Conservation (phyloP, 2,113 vertebrate species). For the Pelvicachromis taeniatus region DNA sequence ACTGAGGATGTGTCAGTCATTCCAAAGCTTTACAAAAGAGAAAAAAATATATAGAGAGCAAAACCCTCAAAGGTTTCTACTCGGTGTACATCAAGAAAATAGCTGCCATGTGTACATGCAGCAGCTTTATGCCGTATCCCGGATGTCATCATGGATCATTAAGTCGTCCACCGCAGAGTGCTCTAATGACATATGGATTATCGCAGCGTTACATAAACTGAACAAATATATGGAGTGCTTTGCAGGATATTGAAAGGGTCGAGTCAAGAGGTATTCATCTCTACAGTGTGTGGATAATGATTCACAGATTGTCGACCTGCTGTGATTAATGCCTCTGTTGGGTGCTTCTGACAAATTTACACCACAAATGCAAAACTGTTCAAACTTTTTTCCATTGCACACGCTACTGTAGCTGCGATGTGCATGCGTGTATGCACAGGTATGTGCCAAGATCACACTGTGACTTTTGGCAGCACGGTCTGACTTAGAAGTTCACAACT, state of each 20-base stretch:
- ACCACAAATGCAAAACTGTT: constrained; percentile 1
- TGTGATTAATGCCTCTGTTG: constrained; percentile 40
- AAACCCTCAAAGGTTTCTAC: neutral
- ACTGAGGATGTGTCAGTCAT: constrained; percentile 23
- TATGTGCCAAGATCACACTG: constrained; percentile 18
- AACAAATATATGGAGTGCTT: neutral
- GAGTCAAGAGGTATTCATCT: constrained; percentile 21
- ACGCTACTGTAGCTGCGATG: neutral
- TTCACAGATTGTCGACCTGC: constrained; percentile 40
- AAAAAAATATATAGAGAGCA: neutral
- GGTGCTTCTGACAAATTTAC: constrained; percentile 25
- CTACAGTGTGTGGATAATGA: constrained; percentile 13
- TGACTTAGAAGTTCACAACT: constrained; percentile 3
- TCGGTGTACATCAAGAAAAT: neutral
- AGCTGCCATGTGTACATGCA: constrained; percentile 14
- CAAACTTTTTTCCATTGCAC: constrained; percentile 7
- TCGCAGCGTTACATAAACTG: neutral
- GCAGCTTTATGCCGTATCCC: neutral
- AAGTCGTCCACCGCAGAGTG: neutral
- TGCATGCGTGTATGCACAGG: neutral
- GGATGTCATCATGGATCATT: neutral
- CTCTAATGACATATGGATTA: neutral
- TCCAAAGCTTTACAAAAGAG: constrained; percentile 16
- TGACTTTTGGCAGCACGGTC: neutral
- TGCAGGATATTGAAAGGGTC: neutral